Evolutionary conservation across 2,113 vertebrate genomes (phyloP).

Genomic region (Protobothrops mucrosquamatus): DNA sequence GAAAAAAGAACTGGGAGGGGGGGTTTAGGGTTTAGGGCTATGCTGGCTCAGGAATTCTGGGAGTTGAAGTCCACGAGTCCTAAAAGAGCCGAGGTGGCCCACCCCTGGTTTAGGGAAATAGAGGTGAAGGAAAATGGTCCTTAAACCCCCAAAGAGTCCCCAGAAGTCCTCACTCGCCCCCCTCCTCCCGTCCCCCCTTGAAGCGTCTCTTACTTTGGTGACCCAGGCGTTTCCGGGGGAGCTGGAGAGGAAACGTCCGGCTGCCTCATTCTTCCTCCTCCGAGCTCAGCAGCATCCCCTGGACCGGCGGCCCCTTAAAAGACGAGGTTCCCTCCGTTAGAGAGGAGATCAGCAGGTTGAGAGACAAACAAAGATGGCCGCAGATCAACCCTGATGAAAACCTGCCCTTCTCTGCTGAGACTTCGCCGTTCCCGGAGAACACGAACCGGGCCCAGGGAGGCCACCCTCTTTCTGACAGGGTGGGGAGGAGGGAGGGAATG

Average conservation of each 20-base stretch:
- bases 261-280: neutral
- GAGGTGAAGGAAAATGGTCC: neutral
- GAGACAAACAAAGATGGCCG: neutral
- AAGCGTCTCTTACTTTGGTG: neutral
- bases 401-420: too few relatives aligned
- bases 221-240: neutral
- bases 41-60: too few relatives aligned
- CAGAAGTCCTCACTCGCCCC: neutral
- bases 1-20: neutral
- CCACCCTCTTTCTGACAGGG: too few relatives aligned
- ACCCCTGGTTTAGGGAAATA: neutral
- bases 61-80: too few relatives aligned
- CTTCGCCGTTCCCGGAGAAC: too few relatives aligned
- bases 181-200: rapidly evolving
- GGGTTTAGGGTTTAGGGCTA: too few relatives aligned
- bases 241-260: neutral
- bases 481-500: too few relatives aligned
- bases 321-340: neutral
- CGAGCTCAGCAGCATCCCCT: neutral
- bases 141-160: neutral
- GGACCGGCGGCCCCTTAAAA: neutral
- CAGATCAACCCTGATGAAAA: too few relatives aligned
- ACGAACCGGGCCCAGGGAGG: too few relatives aligned
- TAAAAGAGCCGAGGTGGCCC: too few relatives aligned
- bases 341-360: neutral